Evolutionary conservation across 2,888 invertebrate genomes (phyloP).

Genomic region (Herminia tarsipennalis): DNA sequence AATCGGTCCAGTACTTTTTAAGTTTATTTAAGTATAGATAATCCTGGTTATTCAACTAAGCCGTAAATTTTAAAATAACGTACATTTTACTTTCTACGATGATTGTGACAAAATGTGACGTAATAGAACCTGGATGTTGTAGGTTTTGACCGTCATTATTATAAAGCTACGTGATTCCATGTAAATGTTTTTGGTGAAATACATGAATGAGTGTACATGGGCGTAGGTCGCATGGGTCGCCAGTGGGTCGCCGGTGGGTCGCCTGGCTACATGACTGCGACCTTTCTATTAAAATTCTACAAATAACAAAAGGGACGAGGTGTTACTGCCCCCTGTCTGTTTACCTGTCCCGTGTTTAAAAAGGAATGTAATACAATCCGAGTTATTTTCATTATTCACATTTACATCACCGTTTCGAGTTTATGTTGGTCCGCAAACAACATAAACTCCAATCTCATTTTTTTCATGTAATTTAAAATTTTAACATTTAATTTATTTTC

Average conservation of each 20-base stretch:
- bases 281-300: slow-evolving; percentile 82
- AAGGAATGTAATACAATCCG: slow-evolving; percentile 80
- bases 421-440: slow-evolving; percentile 22
- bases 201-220: slow-evolving; percentile 38
- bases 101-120: slow-evolving; percentile 28
- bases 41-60: slow-evolving; percentile 22
- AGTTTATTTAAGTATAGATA: too few relatives aligned
- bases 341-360: slow-evolving; percentile 74
- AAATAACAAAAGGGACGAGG: slow-evolving; percentile 75
- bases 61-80: slow-evolving; percentile 30
- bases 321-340: slow-evolving; percentile 71
- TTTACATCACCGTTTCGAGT: slow-evolving; percentile 59
- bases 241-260: too few relatives aligned
- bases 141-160: slow-evolving; percentile 46
- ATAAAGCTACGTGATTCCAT: slow-evolving; percentile 40
- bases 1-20: too few relatives aligned
- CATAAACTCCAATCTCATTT: slow-evolving; percentile 21
- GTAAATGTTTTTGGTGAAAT: slow-evolving; percentile 44
- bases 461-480: slow-evolving; percentile 15
- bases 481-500: too few relatives aligned
- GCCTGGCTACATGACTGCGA: slow-evolving; percentile 49
- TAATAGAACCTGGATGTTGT: slow-evolving; percentile 38
- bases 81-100: slow-evolving; percentile 29
- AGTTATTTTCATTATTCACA: slow-evolving; percentile 80
- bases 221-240: slow-evolving; percentile 11